phyloP scores from a whole-genome alignment of 2,888 invertebrate species.

The Leptarthrus brevirostris region DNA sequence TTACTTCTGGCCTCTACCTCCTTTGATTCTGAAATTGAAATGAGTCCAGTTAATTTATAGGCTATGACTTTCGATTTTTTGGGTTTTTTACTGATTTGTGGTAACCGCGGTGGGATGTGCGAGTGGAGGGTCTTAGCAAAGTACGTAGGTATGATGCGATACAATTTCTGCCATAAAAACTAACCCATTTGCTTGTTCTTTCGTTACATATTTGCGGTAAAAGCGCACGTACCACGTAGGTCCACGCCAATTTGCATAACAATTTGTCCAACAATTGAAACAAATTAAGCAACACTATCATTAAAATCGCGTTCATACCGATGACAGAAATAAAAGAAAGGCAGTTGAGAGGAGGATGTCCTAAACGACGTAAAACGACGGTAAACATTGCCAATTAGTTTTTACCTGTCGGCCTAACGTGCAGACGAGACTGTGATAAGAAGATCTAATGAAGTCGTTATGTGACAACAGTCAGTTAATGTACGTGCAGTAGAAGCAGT shows the following conservation, averaged over 20 bases:
- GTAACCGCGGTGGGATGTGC: not conserved
- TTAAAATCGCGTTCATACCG: conserved; percentile 4
- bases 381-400: conserved; percentile 50
- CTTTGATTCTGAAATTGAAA: conserved; percentile 33
- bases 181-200: not conserved
- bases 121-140: not conserved
- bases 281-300: conserved; percentile 26
- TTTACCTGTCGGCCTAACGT: conserved; percentile 28
- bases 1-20: conserved; percentile 20
- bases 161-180: too few species aligned
- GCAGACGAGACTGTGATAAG: conserved; percentile 8
- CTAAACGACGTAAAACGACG: conserved; percentile 51
- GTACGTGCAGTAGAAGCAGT: conserved; percentile 19
- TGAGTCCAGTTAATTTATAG: conserved; percentile 50
- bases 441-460: conserved; percentile 14
- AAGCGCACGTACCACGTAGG: not conserved
- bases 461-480: conserved; percentile 25
- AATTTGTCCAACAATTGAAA: conserved; percentile 37
- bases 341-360: not conserved
- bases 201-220: not conserved
- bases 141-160: not conserved
- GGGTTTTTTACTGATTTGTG: conserved; percentile 6
- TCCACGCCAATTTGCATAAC: conserved; percentile 19
- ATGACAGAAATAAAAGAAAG: not conserved
- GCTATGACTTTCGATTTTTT: conserved; percentile 50